phyloP scores from a whole-genome alignment of 2,797 vertebrate species.

The Microtus agrestis region DNA sequence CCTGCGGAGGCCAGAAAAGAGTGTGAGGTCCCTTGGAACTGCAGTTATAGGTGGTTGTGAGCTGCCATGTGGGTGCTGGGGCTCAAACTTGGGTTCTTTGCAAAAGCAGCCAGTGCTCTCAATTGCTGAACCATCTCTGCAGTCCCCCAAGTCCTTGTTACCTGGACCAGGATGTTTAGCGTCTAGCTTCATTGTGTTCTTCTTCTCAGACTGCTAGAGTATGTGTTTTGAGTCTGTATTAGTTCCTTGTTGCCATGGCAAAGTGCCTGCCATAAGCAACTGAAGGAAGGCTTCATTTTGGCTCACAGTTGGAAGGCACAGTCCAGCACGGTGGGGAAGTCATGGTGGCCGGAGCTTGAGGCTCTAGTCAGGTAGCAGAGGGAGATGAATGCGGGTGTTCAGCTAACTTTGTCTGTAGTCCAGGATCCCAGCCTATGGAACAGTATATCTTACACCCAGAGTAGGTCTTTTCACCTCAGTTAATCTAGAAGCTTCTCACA shows the following conservation, averaged over 20 bases:
- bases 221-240: not conserved
- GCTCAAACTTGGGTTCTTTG: not conserved
- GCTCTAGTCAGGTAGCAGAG: not conserved
- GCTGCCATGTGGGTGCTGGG: not conserved
- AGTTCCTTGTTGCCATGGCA: not conserved
- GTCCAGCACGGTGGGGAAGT: not conserved
- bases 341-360: not conserved
- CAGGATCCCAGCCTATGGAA: not conserved
- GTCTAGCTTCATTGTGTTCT: constrained; percentile 11
- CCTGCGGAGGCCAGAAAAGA: not conserved
- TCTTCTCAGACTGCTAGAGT: not conserved
- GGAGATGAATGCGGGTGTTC: no score
- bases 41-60: not conserved
- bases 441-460: not conserved
- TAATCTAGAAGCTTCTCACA: not conserved
- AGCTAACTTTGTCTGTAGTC: not conserved
- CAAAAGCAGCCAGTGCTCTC: not conserved
- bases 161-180: not conserved
- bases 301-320: not conserved
- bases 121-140: not conserved
- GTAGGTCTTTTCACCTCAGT: not conserved
- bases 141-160: not conserved
- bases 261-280: not conserved
- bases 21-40: not conserved
- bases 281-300: not conserved